A percentile compares a stretch with the other conserved stretches of the same genome.
These are phyloP conservation scores for Rhopalosiphum nymphaeae DNA, from an alignment of 2,888 invertebrate genomes.

Conservation along the genomic window DNA sequence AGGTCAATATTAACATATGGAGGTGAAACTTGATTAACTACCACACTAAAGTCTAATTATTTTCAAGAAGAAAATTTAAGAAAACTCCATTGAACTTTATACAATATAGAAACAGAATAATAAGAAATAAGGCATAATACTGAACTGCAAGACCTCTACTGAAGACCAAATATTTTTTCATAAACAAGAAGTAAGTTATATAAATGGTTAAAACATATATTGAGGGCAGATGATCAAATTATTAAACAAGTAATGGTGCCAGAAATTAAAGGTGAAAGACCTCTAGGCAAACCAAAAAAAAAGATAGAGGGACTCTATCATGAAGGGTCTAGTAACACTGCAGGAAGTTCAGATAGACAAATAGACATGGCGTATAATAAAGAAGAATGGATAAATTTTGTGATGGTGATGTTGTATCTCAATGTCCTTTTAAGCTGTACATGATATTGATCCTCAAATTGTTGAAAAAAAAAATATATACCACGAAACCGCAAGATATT, in stretches of 20 bases:
- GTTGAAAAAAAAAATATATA: no score
- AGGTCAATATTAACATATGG: neutral
- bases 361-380: no score
- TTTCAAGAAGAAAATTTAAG: neutral
- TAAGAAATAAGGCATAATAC: conserved; percentile 10
- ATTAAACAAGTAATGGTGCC: neutral
- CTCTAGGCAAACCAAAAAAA: neutral
- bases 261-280: neutral
- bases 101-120: neutral
- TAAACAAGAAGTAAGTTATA: neutral
- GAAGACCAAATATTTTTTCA: neutral
- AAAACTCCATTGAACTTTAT: neutral
- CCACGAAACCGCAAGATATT: no score
- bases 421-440: no score
- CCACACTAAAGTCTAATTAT: neutral
- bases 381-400: no score
- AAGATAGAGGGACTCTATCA: neutral
- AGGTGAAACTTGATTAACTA: neutral
- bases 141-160: neutral
- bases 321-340: neutral
- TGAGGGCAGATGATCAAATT: neutral
- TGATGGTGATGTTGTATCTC: no score
- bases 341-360: no score
- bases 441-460: no score
- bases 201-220: neutral